Evolutionary conservation across 2,888 invertebrate species (phyloP).

Genomic region (Nymphalis urticae): DNA sequence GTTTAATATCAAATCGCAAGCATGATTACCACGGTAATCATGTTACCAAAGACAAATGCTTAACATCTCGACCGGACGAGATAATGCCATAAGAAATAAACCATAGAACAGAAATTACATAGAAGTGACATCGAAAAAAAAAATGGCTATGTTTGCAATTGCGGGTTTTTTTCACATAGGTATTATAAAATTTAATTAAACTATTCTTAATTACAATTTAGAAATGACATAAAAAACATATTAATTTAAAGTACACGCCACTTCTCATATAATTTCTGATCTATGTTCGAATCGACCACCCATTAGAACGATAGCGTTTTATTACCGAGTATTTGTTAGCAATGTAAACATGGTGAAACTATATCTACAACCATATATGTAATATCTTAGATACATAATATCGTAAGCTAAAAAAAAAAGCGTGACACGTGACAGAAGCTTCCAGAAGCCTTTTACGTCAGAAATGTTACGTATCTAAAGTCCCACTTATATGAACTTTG

Average conservation of each 20-base stretch:
- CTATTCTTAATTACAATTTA: neutral
- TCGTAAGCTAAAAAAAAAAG: no score
- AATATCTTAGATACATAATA: neutral
- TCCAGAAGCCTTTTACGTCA: no score
- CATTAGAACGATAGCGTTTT: conserved; percentile 19
- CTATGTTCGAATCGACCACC: conserved; percentile 29
- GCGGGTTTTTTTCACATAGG: no score
- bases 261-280: neutral
- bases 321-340: conserved; percentile 12
- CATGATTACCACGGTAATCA: conserved; percentile 26
- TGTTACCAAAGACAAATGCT: conserved; percentile 21
- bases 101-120: neutral
- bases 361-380: conserved; percentile 8
- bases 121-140: neutral
- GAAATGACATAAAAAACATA: neutral
- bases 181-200: neutral
- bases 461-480: neutral
- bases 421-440: no score
- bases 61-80: conserved; percentile 33
- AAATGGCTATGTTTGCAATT: neutral
- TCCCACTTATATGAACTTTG: neutral
- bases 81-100: conserved; percentile 23
- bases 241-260: neutral
- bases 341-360: conserved; percentile 8
- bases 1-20: neutral